Conservation (phyloP, 2,797 vertebrate species). For the Synaphobranchus kaupii region DNA sequence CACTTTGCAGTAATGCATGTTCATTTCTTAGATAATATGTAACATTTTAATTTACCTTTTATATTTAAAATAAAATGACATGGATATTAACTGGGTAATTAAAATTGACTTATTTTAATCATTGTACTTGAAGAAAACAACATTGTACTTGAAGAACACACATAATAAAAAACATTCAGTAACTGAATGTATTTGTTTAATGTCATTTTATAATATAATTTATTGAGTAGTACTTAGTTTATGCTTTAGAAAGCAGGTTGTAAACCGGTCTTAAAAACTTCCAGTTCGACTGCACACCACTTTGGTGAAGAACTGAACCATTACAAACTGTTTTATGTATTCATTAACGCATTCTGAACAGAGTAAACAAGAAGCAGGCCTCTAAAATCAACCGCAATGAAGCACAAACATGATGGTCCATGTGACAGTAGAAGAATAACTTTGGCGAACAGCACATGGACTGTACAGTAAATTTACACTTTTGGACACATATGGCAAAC, state of each 20-base stretch:
- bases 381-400: neutral
- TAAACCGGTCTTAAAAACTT: neutral
- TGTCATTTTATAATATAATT: neutral
- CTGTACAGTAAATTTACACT: neutral
- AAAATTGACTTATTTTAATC: neutral
- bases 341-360: neutral
- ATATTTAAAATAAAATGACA: neutral
- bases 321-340: neutral
- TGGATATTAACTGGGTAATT: neutral
- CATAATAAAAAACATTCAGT: neutral
- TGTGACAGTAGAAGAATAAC: neutral
- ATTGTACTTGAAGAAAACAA: neutral
- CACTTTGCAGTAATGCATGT: neutral
- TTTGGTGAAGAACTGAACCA: neutral
- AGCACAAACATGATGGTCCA: neutral
- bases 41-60: neutral
- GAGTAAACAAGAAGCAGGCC: neutral
- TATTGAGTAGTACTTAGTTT: neutral
- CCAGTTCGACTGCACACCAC: neutral
- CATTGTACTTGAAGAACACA: neutral
- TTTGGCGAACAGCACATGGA: neutral
- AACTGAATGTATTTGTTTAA: neutral
- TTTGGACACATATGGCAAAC: neutral
- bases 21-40: neutral
- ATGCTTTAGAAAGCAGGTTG: neutral